phyloP scores from a whole-genome alignment of 2,113 vertebrate species.

The Oreocharis arfaki region DNA sequence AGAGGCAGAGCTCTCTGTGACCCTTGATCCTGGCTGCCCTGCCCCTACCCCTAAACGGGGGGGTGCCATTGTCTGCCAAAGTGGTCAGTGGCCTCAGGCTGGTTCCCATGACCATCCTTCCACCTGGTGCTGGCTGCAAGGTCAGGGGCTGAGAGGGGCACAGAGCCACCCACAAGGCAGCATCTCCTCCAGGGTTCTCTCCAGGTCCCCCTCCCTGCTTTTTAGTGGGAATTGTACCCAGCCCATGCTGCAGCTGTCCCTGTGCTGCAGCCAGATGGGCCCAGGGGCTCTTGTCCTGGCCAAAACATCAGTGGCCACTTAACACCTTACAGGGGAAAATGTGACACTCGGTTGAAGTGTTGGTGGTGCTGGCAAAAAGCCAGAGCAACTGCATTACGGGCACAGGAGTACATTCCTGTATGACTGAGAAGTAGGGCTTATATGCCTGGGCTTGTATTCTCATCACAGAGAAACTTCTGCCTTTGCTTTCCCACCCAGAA shows the following conservation, averaged over 20 bases:
- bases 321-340: not conserved
- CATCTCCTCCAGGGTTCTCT: not conserved
- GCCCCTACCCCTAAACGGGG: not conserved
- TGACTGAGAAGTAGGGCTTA: not conserved
- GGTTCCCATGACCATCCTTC: not conserved
- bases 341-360: not conserved
- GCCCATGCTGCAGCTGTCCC: rapidly evolving
- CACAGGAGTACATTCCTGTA: not conserved
- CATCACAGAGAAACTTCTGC: not conserved
- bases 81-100: not conserved
- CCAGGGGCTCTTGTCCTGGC: not conserved
- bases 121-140: not conserved
- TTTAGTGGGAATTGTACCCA: not conserved
- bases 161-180: not conserved
- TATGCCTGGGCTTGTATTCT: not conserved
- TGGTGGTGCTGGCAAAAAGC: not conserved
- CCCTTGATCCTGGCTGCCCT: not conserved
- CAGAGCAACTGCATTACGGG: not conserved
- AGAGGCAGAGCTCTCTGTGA: not conserved
- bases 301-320: not conserved
- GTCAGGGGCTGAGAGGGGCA: not conserved
- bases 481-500: not conserved
- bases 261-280: not conserved
- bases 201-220: not conserved
- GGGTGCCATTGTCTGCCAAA: not conserved